Conservation (phyloP, 2,888 invertebrate species). For the Uropetala carovei region DNA sequence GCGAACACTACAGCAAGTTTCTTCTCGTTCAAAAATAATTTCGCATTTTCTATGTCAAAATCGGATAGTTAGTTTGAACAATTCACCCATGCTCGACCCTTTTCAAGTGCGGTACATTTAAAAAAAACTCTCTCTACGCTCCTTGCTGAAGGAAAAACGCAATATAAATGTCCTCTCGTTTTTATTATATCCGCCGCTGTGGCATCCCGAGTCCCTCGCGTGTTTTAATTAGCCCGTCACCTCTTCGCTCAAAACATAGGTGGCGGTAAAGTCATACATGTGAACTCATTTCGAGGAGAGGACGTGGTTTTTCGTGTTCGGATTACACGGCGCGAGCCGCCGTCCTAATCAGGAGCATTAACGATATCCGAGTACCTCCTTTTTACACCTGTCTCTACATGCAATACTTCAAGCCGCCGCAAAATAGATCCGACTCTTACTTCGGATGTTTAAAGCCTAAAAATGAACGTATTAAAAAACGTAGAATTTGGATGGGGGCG, state of each 20-base stretch:
- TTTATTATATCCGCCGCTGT: background rate
- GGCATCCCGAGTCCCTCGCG: background rate
- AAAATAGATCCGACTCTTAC: background rate
- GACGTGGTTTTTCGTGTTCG: background rate
- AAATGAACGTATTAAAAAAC: background rate
- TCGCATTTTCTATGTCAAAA: background rate
- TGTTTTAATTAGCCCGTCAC: conserved; percentile 19
- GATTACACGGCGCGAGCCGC: background rate
- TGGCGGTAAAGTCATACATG: background rate
- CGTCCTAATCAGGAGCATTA: background rate
- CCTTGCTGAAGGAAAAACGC: background rate
- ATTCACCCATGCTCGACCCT: background rate
- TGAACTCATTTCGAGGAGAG: background rate
- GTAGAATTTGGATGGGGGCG: background rate
- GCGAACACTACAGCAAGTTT: no score
- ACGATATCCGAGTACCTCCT: background rate
- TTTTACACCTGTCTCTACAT: background rate
- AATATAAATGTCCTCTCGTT: background rate
- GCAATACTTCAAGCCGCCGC: background rate
- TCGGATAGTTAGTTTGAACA: conserved; percentile 24
- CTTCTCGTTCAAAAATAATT: background rate
- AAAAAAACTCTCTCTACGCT: background rate
- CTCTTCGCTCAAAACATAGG: background rate
- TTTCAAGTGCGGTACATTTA: background rate
- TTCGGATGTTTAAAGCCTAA: conserved; percentile 1